Evolutionary conservation across 2,113 vertebrate species (phyloP).

Genomic region (Archilochus colubris): DNA sequence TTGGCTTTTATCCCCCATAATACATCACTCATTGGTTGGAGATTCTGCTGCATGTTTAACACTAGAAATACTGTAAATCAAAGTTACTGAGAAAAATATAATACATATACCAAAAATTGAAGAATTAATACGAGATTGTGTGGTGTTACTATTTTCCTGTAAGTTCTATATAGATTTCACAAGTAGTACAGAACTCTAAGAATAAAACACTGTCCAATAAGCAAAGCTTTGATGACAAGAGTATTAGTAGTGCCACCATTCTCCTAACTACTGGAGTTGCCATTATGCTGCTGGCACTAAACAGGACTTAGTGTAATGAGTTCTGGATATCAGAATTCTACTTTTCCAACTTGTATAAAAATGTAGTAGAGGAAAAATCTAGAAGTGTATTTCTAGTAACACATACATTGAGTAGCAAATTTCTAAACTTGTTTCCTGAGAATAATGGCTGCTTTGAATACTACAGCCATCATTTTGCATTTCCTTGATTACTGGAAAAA

Average conservation of each 20-base stretch:
- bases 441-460: not conserved
- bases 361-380: not conserved
- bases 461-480: not conserved
- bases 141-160: not conserved
- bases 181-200: not conserved
- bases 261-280: not conserved
- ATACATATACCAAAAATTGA: not conserved
- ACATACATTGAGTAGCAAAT: not conserved
- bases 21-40: not conserved
- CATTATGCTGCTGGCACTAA: not conserved
- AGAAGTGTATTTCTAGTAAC: not conserved
- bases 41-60: not conserved
- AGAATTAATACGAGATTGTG: not conserved
- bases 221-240: not conserved
- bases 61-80: not conserved
- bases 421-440: not conserved
- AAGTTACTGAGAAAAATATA: not conserved
- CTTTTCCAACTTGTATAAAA: not conserved
- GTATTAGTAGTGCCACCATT: not conserved
- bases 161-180: not conserved
- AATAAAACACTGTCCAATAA: not conserved
- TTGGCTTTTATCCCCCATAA: not conserved
- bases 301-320: not conserved
- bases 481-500: not conserved
- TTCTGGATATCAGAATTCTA: not conserved